Evolutionary conservation across 2,888 invertebrate species (phyloP), one percentile per base, ranked within the genome.

Genomic region (Ophion ellenae): DNA sequence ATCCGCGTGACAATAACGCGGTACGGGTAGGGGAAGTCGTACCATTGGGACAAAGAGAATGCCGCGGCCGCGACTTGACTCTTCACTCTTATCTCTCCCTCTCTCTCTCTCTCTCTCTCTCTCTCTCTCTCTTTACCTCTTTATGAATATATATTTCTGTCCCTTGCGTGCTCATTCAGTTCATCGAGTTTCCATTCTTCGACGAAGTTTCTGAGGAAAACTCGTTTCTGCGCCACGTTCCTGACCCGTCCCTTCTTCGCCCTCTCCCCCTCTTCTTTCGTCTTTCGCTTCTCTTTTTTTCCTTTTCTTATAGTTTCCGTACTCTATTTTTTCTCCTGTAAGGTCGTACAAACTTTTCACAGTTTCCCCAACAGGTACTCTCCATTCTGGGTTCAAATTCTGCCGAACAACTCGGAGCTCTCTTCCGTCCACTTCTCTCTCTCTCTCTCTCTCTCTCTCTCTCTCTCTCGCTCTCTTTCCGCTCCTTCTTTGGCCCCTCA

Each of bases 161-260:
- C 57, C 47, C 53, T 61, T 36, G 78, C 83, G 83, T 85, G 76
- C 85, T 88, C 88, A 77, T 86, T 85, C 87, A 78, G 73, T 69
- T 73, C 87, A 87, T 85, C 86, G 89, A 90, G 91, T 90, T 90
- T 90, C 90, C 87, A 90, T 91, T 91, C 92, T 91, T 91, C 90
- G 89, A 82, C 88, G 70, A 91, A 91, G 88, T 92, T 92, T 89
- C 85, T 24, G n/a, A 32, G 85, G 87, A 87, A 90, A 92, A 92
- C 92, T 92, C 92, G 91, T 92, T 91, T 88, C 89, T 90, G 90
- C 90, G 87, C 89, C 88, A 89, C 89, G 87, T 85, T 75, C 75
- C 64, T 45, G 57, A 75, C 66, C 20, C 67, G 84, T 87, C 85
- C 83, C 86, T 69, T 71, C 64, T 70, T 86, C 5, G 17, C 3